Conservation (phyloP, 2,797 vertebrate genomes). For the Champsocephalus esox region DNA sequence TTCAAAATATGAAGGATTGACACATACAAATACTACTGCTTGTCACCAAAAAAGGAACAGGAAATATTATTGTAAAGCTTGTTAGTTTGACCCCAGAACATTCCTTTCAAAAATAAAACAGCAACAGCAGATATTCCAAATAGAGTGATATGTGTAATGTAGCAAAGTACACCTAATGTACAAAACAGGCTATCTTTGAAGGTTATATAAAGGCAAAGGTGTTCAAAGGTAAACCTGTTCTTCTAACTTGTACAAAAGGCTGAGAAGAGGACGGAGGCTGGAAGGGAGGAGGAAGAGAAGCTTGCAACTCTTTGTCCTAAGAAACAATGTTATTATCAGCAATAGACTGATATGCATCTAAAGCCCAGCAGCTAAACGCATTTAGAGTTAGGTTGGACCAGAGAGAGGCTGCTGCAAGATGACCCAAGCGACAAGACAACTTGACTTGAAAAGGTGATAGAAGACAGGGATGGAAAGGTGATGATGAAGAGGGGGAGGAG, state of each 20-base stretch:
- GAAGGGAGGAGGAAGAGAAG: neutral
- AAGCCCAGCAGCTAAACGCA: neutral
- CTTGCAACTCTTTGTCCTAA: neutral
- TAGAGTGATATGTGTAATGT: neutral
- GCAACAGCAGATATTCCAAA: neutral
- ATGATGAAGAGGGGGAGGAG: slow-evolving; percentile 1
- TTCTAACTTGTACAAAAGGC: neutral
- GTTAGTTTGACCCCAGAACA: neutral
- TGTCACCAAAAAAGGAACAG: slow-evolving; percentile 7
- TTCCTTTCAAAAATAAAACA: neutral
- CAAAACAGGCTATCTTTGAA: neutral
- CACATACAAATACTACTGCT: neutral
- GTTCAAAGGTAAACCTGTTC: neutral
- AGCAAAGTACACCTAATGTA: neutral
- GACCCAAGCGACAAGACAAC: neutral
- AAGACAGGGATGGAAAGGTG: neutral
- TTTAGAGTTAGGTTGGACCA: neutral
- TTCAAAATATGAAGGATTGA: slow-evolving; percentile 20
- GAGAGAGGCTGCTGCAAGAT: slow-evolving; percentile 6
- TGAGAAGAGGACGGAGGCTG: neutral
- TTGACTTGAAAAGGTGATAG: neutral
- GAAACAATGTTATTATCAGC: neutral
- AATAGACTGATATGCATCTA: neutral
- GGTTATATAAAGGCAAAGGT: neutral
- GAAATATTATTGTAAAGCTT: neutral